A percentile compares a stretch with the other conserved stretches of the same genome.
Evolutionary conservation across 2,888 invertebrate species (phyloP).

Genomic region (Ligdia adustata): DNA sequence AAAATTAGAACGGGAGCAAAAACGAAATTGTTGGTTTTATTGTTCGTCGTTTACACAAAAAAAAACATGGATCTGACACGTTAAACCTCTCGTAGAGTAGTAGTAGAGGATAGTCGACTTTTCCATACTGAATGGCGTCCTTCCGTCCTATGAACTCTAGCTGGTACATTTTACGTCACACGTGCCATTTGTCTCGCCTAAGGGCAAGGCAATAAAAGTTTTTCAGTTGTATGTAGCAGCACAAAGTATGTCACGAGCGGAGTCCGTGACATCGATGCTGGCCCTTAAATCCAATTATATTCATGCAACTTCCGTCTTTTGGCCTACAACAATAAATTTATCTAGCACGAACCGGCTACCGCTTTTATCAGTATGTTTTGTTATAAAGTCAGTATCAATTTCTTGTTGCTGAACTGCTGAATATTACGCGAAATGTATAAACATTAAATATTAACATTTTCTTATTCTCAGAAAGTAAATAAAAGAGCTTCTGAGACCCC

Average conservation of each 20-base stretch:
- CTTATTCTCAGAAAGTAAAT: too few species aligned
- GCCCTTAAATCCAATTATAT: slow-evolving; percentile 39
- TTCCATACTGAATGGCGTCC: not conserved
- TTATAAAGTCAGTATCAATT: too few species aligned
- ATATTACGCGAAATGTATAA: too few species aligned
- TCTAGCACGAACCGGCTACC: slow-evolving; percentile 26
- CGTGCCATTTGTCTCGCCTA: slow-evolving; percentile 3
- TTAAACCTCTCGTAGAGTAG: too few species aligned
- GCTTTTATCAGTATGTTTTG: too few species aligned
- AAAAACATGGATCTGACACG: too few species aligned
- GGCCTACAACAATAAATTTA: slow-evolving; percentile 26
- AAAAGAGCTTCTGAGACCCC: too few species aligned
- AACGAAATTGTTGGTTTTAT: too few species aligned
- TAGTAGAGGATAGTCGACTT: too few species aligned
- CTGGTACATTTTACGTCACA: not conserved
- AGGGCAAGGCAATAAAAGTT: slow-evolving; percentile 20
- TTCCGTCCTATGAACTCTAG: not conserved
- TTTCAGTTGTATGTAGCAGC: slow-evolving; percentile 15
- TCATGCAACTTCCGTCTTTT: slow-evolving; percentile 33
- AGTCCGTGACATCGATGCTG: slow-evolving; percentile 33
- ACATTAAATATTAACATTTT: too few species aligned
- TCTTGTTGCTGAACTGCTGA: too few species aligned
- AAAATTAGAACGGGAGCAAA: not conserved
- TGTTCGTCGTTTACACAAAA: not conserved
- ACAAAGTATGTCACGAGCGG: slow-evolving; percentile 26